Conservation (phyloP, 2,797 vertebrate species). For the Sebastes oblongus region DNA sequence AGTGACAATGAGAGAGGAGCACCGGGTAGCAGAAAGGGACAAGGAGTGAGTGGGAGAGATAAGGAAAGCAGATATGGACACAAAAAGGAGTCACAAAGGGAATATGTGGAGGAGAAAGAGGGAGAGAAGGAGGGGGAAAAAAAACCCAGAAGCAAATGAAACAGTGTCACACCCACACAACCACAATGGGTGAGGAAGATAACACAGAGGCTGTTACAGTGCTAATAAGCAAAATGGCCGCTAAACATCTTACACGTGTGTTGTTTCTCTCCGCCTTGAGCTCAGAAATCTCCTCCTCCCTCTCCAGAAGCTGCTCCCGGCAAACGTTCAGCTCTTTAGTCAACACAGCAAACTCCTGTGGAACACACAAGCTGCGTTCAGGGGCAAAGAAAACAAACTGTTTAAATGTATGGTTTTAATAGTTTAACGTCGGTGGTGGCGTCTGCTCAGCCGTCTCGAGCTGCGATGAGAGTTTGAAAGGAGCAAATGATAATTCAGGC, state of each 20-base stretch:
- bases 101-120: slow-evolving; percentile 15
- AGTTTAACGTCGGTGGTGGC: slow-evolving; percentile 10
- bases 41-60: slow-evolving; percentile 36
- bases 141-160: slow-evolving; percentile 35
- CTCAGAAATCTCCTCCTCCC: slow-evolving; percentile 92
- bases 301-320: slow-evolving; percentile 91
- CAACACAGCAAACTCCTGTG: slow-evolving; percentile 91
- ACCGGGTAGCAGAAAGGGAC: slow-evolving; percentile 11
- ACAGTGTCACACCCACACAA: slow-evolving; percentile 59
- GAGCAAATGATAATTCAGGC: slow-evolving; percentile 14
- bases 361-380: slow-evolving; percentile 64
- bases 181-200: slow-evolving; percentile 62
- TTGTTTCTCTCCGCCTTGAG: slow-evolving; percentile 92
- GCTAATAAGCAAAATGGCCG: slow-evolving; percentile 75
- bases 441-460: slow-evolving; percentile 3
- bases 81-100: slow-evolving; percentile 27
- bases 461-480: slow-evolving; percentile 7
- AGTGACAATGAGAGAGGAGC: slow-evolving; percentile 15
- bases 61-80: slow-evolving; percentile 34
- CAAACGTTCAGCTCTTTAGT: slow-evolving; percentile 93
- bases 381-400: slow-evolving; percentile 62
- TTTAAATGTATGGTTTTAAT: slow-evolving; percentile 34
- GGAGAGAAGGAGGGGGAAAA: neutral
- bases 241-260: slow-evolving; percentile 85
- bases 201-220: slow-evolving; percentile 62